Conservation (phyloP, 1,140 invertebrate species). For the Drosophila kikkawai region DNA sequence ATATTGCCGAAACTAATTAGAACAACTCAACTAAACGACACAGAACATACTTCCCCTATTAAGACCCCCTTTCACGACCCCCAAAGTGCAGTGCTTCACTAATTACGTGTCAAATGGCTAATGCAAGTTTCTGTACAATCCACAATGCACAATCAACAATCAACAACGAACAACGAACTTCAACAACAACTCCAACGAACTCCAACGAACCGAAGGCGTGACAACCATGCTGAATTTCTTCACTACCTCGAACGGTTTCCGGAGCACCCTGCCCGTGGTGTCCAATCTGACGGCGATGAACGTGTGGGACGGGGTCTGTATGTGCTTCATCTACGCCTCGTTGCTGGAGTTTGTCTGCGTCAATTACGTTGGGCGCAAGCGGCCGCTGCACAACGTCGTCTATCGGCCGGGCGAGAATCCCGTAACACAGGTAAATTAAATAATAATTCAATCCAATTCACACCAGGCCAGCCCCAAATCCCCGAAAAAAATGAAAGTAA, state of each 20-base stretch:
- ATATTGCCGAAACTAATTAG: conserved; percentile 49
- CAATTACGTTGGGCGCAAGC: conserved; percentile 96
- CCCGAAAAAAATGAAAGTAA: conserved; percentile 13
- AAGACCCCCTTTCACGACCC: background rate
- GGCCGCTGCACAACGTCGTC: conserved; percentile 94
- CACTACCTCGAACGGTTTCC: conserved; percentile 96
- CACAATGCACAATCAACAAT: conserved; percentile 18
- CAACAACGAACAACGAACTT: conserved; percentile 35
- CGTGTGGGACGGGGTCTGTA: conserved; percentile 97
- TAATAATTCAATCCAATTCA: conserved; percentile 40
- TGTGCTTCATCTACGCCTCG: conserved; percentile 98
- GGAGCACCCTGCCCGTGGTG: conserved; percentile 95
- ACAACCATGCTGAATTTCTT: conserved; percentile 99
- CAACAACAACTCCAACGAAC: conserved; percentile 4
- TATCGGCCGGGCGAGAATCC: conserved; percentile 95
- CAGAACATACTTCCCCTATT: conserved; percentile 16
- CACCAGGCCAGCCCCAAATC: conserved; percentile 22
- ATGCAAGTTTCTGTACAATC: conserved; percentile 54
- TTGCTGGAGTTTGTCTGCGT: conserved; percentile 97
- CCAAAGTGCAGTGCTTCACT: conserved; percentile 28
- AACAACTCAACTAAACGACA: conserved; percentile 38
- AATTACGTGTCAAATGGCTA: conserved; percentile 55
- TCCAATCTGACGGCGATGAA: conserved; percentile 98
- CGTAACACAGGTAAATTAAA: conserved; percentile 92
- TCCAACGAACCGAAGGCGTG: conserved; percentile 88